Evolutionary conservation across 2,797 vertebrate species (phyloP), one percentile per base, ranked within the genome.

Genomic region (Diceros bicornis): DNA sequence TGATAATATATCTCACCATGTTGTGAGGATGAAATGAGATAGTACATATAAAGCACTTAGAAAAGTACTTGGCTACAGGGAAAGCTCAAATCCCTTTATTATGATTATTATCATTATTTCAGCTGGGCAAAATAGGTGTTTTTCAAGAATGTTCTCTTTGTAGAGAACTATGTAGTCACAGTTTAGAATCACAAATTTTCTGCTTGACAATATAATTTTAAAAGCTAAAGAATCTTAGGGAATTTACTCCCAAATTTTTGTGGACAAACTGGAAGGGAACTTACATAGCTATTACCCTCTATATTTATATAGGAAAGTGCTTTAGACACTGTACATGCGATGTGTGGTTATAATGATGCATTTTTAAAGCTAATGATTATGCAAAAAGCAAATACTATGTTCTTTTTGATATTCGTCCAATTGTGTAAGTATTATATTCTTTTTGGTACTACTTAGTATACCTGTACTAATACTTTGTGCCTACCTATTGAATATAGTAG

Each of bases 101-200:
- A 23, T 66, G 18, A 41, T 32, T 14, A 23, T 66, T 23, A 41
- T 32, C 25, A 29, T 77, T 34, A 88, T 89, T 89, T 69, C 34
- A 55, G 34, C n/a, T 92, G 50, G 37, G 66, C 16, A 69, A 74
- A 77, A 64, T 1, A 32, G 27, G 14, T 32, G 10, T 66, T 83
- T 96, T 92, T 55, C 32, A 79, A 72, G 32, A 59, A 64, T 68
- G 13, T 75, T 89, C 66, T 68, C 68, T 96, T 71, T 62, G 32
- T 62, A 62, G 55, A 64, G 52, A 82, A 95, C n/a, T 57, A 62
- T n/a, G 29, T 29, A 69, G 61, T 55, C 25, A 69, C 11, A 75
- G 71, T 34, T 85, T 20, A 62, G 66, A 92, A 94, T 16, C 23
- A 50, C 17, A 69, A 82, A 29, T 75, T 90, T 69, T 75, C 61